Conservation (phyloP, 92 coral and sea anemone genomes). For the Heteractis magnifica region DNA sequence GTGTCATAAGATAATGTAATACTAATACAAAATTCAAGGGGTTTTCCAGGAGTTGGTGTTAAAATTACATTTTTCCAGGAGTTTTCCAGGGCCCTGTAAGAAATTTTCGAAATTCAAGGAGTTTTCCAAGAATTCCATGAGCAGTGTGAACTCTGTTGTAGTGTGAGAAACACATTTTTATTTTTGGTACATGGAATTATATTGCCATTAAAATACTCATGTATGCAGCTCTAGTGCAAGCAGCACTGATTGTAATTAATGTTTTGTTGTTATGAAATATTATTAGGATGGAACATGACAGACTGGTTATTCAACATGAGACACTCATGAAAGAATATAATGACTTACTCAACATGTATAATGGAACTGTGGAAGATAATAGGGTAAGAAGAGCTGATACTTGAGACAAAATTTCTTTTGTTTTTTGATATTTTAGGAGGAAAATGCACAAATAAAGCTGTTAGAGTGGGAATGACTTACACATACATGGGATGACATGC, state of each 20-base stretch:
- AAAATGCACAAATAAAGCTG: no score
- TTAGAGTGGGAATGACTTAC: no score
- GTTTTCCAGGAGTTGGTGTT: no score
- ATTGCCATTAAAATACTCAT: not conserved
- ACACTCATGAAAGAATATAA: constrained; percentile 23
- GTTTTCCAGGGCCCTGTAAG: no score
- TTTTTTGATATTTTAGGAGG: not conserved
- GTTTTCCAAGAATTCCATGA: not conserved
- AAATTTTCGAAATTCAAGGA: no score
- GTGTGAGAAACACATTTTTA: no score
- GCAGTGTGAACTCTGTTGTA: not conserved
- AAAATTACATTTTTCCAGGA: no score
- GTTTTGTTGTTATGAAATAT: not conserved
- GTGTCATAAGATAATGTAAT: no score
- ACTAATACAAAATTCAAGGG: not conserved
- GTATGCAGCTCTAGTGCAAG: not conserved
- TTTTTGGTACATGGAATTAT: no score
- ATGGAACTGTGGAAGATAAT: constrained; percentile 17
- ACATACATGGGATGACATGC: no score
- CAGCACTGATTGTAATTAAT: not conserved
- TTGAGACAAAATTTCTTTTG: not conserved
- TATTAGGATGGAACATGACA: constrained; percentile 23
- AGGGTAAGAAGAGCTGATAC: constrained; percentile 18
- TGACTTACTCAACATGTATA: constrained; percentile 24
- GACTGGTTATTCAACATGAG: constrained; percentile 23